Conservation (phyloP, 1,140 invertebrate species). For the Magallana gigas region DNA sequence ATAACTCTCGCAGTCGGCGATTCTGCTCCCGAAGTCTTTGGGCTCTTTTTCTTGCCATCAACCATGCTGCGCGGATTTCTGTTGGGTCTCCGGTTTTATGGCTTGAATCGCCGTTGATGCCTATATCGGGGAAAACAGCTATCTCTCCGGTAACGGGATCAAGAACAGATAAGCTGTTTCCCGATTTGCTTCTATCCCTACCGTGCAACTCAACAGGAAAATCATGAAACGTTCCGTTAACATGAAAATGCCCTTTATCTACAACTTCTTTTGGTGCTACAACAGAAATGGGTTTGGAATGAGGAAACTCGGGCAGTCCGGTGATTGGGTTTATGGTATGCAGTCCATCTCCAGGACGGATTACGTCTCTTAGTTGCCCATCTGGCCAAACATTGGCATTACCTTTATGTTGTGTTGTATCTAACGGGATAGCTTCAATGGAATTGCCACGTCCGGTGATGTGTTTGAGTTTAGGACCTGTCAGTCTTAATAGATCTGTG, state of each 20-base stretch:
- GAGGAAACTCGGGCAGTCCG: background rate
- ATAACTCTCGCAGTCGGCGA: background rate
- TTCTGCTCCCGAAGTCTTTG: background rate
- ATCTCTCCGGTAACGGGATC: constrained; percentile 7
- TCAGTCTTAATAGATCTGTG: background rate
- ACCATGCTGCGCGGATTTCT: background rate
- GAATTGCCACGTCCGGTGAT: background rate
- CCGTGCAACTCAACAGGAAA: background rate
- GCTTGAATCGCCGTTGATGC: background rate
- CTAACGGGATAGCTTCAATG: background rate
- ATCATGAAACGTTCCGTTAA: background rate
- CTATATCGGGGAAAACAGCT: background rate
- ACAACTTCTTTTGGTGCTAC: background rate
- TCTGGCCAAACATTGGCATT: background rate
- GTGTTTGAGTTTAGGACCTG: background rate
- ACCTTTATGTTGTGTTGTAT: background rate
- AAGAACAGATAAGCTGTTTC: background rate
- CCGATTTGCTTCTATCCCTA: background rate
- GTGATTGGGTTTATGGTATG: constrained; percentile 12
- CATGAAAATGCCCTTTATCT: background rate
- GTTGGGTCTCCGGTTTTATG: background rate
- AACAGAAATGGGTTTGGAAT: background rate
- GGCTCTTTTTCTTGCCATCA: background rate
- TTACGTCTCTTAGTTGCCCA: background rate
- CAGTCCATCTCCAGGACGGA: background rate